Evolutionary conservation across 2,113 vertebrate genomes (phyloP), one percentile per base, ranked within the genome.

Genomic region (Macrotus californicus): DNA sequence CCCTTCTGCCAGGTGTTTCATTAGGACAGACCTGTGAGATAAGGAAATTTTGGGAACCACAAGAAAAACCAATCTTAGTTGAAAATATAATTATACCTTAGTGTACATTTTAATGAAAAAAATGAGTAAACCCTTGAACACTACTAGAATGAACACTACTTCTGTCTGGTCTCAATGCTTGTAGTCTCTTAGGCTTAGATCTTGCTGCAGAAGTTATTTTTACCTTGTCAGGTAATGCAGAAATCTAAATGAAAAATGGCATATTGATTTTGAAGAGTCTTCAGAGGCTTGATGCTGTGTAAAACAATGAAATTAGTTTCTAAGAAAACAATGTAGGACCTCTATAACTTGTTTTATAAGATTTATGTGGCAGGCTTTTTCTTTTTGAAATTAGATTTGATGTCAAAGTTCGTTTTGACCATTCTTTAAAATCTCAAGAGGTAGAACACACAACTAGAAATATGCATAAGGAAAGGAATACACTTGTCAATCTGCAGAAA

Each of bases 171-270:
- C 13, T 88, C 86, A 46, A 0, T 22, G 15, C 87, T 56, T 31
- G 6, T 67, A 31, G 14, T 91, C 34, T 94, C 39, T n/a, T 6
- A 72, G 52, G 72, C 41, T 11, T 85, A 46, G 21, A 39, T 88
- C 36, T 61, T 91, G 54, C 79, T 91, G 24, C 11, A 64, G 54
- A 19, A 91, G 46, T 48, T 88, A 41, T 22, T 69, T 67, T 52
- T 34, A 76, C 5, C 13, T 85, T 72, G 34, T 91, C 48, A 67
- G 29, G 4, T 77, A 97, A 77, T 66, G 19, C 16, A 54, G 54
- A 76, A 90, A 92, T 86, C 26, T 77, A 93, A 59, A 91, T 88
- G 64, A 54, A 67, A 79, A 95, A 94, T 73, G 34, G 67, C 29
- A 73, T 64, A 69, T 86, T 86, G 86, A 93, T 95, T 83, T 90